Evolutionary conservation across 2,113 vertebrate species (phyloP), one percentile per base, ranked within the genome.

Genomic region (Etheostoma cragini): DNA sequence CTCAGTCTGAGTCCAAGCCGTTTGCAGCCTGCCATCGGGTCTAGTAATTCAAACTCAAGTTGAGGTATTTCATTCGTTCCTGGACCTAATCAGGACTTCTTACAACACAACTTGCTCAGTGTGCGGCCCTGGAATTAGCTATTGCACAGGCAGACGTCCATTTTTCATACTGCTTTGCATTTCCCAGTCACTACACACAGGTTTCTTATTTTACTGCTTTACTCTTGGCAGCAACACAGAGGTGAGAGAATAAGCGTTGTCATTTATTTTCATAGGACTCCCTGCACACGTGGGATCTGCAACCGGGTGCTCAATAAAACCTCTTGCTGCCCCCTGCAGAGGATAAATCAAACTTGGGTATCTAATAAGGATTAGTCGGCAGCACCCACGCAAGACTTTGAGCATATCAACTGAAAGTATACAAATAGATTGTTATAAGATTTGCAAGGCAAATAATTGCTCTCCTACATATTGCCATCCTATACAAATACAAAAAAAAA

Each of bases 61-160:
- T 49, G 79, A 78, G 76, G 46, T 12, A 4, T 50, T 85, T 74
- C 54, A 50, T 74, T 67, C 68, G 77, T 82, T 87, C 8, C 82
- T 47, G 77, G 75, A 91, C 82, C 82, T 74, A 87, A 89, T 85
- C 53, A 3, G 46, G 26, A 72, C 76, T 16, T 70, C 69, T 78
- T 38, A 24, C 84, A 75, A 38, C 2, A 38, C 33, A 63, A 75
- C 85, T 74, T 77, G 61, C 60, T 85, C 64, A 22, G 58, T 47
- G 69, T 49, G 54, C 83, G 45, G 76, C 26, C 45, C 68, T 13
- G 57, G 53, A 76, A 76, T 17, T 1, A n/a, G 50, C 50, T 54
- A 4, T 90, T 86, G 68, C 78, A 71, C 88, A 66, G 83, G 71
- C 63, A 72, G 21, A 69, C 45, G 0, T 42, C 58, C 15, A 16